Percentiles rank a stretch among this genome's conserved stretches.
Conservation (phyloP, 1,140 invertebrate genomes). For the Orchesella cincta region DNA sequence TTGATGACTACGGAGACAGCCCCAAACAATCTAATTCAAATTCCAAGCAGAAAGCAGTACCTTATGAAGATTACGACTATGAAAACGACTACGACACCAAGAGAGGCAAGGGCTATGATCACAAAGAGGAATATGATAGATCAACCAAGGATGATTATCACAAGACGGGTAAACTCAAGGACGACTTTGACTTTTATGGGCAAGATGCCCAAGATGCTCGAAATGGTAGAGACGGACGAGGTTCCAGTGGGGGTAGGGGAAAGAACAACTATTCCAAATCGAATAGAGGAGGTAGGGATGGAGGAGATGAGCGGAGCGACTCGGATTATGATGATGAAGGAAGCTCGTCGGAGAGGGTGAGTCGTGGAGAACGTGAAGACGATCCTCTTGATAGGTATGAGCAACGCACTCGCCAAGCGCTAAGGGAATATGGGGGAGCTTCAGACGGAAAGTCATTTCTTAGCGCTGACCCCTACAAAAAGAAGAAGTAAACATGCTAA, state of each 20-base stretch:
- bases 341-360: neutral
- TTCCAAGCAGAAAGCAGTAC: no score
- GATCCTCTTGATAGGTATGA: neutral
- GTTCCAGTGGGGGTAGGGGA: neutral
- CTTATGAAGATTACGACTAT: neutral
- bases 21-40: neutral
- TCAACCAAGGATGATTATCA: neutral
- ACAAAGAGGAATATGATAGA: conserved; percentile 20
- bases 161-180: conserved; percentile 2
- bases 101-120: neutral
- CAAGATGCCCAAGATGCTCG: neutral
- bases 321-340: conserved; percentile 9
- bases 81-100: neutral
- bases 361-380: neutral
- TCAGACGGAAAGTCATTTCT: neutral
- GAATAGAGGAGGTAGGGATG: no score
- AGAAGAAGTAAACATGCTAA: no score
- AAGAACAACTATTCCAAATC: neutral
- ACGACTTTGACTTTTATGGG: conserved; percentile 8
- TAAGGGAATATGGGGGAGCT: neutral
- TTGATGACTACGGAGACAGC: neutral
- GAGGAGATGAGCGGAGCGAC: neutral
- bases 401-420: neutral
- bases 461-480: neutral
- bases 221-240: neutral